Conservation (phyloP, 2,888 invertebrate genomes). For the Tromatobia lineatoria region DNA sequence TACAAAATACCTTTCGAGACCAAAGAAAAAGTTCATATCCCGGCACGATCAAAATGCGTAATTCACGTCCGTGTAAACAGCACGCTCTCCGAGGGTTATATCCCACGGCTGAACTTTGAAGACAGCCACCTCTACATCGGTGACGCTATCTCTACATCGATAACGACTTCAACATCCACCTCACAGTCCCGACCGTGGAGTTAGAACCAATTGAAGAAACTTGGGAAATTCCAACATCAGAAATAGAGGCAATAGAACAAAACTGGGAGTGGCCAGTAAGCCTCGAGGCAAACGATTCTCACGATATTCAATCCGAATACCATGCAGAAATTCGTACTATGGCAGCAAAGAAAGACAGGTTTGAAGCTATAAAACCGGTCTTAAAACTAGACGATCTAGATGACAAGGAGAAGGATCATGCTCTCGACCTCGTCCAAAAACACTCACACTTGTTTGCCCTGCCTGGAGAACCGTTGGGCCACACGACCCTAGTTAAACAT, state of each 20-base stretch:
- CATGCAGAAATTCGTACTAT: too few relatives aligned
- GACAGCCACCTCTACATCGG: too few relatives aligned
- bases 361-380: too few relatives aligned
- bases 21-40: conserved; percentile 24
- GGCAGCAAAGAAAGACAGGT: too few relatives aligned
- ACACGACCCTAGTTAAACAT: background rate
- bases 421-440: background rate
- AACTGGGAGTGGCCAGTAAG: too few relatives aligned
- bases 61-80: conserved; percentile 2
- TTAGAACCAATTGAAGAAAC: conserved; percentile 15
- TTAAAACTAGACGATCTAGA: too few relatives aligned
- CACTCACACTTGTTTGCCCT: background rate
- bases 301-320: background rate
- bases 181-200: conserved; percentile 14
- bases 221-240: background rate
- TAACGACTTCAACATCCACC: background rate
- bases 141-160: conserved; percentile 32
- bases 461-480: background rate
- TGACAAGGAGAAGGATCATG: background rate
- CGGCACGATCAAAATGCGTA: conserved; percentile 12
- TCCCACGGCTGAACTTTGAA: too few relatives aligned
- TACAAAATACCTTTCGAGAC: conserved; percentile 27
- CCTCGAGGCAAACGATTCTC: background rate
- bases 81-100: too few relatives aligned
- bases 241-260: background rate